A percentile compares a stretch with the other conserved stretches of the same genome.
phyloP scores from a whole-genome alignment of 2,113 vertebrate genomes.

The Saguinus midas region DNA sequence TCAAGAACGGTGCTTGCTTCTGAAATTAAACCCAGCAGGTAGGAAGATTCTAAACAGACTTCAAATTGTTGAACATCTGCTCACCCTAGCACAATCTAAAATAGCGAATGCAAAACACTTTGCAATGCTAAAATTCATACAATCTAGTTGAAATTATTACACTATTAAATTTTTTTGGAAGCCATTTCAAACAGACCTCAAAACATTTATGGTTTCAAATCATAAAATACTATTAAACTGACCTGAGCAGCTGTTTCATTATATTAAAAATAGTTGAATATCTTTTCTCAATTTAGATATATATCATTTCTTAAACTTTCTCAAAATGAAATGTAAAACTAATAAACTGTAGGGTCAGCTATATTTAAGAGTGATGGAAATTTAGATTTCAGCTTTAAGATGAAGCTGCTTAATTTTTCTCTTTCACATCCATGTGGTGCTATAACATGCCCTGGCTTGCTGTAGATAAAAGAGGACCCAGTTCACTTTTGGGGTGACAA shows the following conservation, averaged over 20 bases:
- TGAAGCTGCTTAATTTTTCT: neutral
- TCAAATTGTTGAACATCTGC: slow-evolving; percentile 76
- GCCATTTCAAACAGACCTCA: slow-evolving; percentile 22
- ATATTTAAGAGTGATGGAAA: slow-evolving; percentile 42
- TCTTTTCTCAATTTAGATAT: slow-evolving; percentile 35
- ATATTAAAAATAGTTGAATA: slow-evolving; percentile 39
- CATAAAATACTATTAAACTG: neutral
- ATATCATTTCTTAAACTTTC: neutral
- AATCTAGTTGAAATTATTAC: slow-evolving; percentile 65
- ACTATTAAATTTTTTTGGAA: slow-evolving; percentile 49
- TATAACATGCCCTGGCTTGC: neutral
- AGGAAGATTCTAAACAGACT: slow-evolving; percentile 76
- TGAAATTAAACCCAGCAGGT: slow-evolving; percentile 80
- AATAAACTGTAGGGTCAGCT: slow-evolving; percentile 17
- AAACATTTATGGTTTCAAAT: slow-evolving; percentile 42
- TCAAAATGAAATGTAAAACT: slow-evolving; percentile 29
- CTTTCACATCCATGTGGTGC: neutral
- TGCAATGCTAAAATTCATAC: slow-evolving; percentile 61
- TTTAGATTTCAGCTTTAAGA: slow-evolving; percentile 30
- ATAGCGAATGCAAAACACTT: slow-evolving; percentile 43
- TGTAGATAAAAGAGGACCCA: neutral
- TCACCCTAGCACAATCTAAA: slow-evolving; percentile 57
- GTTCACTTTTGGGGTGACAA: neutral
- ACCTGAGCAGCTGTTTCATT: neutral
- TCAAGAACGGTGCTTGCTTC: slow-evolving; percentile 65